Percentiles rank a stretch among this genome's conserved stretches.
Evolutionary conservation across 2,888 invertebrate genomes (phyloP).

Genomic region (Idaea dimidiata): DNA sequence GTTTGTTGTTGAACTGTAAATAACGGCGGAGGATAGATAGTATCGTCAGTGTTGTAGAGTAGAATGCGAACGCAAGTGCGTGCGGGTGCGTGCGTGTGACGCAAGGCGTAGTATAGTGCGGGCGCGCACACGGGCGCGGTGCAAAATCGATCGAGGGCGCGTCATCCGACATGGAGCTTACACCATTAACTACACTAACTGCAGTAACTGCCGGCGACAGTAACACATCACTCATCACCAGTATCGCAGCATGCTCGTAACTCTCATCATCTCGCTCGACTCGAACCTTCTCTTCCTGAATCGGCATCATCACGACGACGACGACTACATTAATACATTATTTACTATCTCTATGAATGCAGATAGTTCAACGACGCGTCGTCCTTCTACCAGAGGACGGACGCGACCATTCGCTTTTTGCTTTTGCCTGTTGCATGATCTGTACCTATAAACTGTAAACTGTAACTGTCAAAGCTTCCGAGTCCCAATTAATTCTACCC

Average conservation of each 20-base stretch:
- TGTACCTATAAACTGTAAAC: slow-evolving; percentile 47
- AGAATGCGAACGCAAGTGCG: slow-evolving; percentile 57
- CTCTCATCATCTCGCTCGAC: slow-evolving; percentile 25
- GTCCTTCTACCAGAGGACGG: not conserved
- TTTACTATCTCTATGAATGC: not conserved
- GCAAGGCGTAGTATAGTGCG: slow-evolving; percentile 26
- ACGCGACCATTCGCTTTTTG: slow-evolving; percentile 32
- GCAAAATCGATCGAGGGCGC: slow-evolving; percentile 78
- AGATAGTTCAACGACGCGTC: not conserved
- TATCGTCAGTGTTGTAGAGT: slow-evolving; percentile 62
- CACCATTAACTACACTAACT: slow-evolving; percentile 80
- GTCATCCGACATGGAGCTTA: slow-evolving; percentile 74
- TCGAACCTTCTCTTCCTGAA: slow-evolving; percentile 7
- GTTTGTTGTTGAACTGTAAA: slow-evolving; percentile 78
- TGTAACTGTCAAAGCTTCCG: slow-evolving; percentile 48
- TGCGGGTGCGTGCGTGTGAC: slow-evolving; percentile 55
- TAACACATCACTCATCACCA: slow-evolving; percentile 57
- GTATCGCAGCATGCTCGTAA: slow-evolving; percentile 47
- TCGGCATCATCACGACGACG: slow-evolving; percentile 12
- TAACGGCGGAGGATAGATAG: slow-evolving; percentile 67
- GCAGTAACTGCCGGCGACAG: slow-evolving; percentile 62
- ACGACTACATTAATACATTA: not conserved
- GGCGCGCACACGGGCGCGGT: slow-evolving; percentile 63
- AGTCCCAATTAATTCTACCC: slow-evolving; percentile 65
- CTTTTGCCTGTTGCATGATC: slow-evolving; percentile 68